Evolutionary conservation across 2,113 vertebrate genomes (phyloP).

Genomic region (Eira barbara): DNA sequence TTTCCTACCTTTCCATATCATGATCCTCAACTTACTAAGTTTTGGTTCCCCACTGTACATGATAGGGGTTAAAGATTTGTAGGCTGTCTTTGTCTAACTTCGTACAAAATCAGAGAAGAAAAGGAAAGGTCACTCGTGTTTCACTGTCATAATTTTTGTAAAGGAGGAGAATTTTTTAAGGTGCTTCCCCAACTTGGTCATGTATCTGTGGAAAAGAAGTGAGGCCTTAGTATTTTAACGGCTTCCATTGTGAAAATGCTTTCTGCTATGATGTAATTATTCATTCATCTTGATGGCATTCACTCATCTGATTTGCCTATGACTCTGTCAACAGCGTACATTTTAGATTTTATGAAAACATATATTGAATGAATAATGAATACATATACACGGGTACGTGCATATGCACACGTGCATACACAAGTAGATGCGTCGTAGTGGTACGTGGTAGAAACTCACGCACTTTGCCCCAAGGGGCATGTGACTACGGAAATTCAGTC

Average conservation of each 20-base stretch:
- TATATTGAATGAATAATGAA: neutral
- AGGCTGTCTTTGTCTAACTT: neutral
- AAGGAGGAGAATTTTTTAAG: neutral
- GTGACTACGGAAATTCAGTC: neutral
- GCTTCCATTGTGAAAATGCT: neutral
- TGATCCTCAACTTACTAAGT: neutral
- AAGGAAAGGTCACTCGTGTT: neutral
- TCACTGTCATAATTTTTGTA: neutral
- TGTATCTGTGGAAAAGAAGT: neutral
- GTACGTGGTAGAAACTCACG: neutral
- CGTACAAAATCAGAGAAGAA: neutral
- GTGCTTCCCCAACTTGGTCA: neutral
- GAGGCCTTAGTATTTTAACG: neutral
- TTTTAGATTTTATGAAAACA: neutral
- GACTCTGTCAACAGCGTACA: neutral
- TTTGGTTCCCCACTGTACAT: neutral
- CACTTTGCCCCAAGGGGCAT: neutral
- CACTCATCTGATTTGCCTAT: neutral
- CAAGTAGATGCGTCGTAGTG: neutral
- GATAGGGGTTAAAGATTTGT: neutral
- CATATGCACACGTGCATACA: neutral
- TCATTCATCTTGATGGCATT: neutral
- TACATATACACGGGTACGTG: neutral
- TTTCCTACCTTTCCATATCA: neutral
- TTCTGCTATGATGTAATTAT: neutral